Percentiles rank a stretch among this genome's conserved stretches.
These are phyloP conservation scores for Phalacrocorax carbo DNA, from an alignment of 2,113 vertebrate genomes.

Conservation along the genomic window DNA sequence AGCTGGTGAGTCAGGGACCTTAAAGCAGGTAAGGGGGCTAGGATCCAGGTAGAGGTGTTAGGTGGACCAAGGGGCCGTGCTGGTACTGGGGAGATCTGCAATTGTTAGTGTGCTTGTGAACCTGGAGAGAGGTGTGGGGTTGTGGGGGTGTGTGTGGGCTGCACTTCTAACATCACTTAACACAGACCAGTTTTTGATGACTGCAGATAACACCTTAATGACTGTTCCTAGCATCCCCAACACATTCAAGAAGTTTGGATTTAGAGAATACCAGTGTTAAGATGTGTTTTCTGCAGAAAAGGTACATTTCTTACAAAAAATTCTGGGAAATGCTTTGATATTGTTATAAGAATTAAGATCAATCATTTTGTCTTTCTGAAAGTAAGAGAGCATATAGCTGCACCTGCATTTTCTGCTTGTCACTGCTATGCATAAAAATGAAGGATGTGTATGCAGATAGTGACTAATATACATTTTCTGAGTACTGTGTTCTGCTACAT, in stretches of 20 bases:
- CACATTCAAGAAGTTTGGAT: background rate
- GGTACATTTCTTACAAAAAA: background rate
- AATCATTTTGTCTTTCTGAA: background rate
- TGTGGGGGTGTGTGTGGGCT: too few species aligned
- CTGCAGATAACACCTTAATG: background rate
- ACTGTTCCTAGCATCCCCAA: background rate
- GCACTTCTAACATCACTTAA: background rate
- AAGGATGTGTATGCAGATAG: background rate
- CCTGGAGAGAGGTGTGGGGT: background rate
- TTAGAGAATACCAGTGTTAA: background rate
- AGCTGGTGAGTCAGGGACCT: background rate
- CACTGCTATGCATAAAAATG: background rate
- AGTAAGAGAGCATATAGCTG: background rate
- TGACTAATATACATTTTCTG: background rate
- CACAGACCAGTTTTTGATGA: background rate
- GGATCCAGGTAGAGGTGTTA: rapidly evolving
- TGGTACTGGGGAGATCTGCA: too few species aligned
- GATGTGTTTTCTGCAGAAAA: background rate
- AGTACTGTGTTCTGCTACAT: background rate
- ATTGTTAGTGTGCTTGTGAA: background rate
- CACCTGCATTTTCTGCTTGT: background rate
- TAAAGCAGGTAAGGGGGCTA: background rate
- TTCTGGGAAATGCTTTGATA: background rate
- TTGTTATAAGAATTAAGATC: background rate
- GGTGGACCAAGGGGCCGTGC: rapidly evolving